Evolutionary conservation across 2,797 vertebrate genomes (phyloP), one percentile per base, ranked within the genome.

Genomic region (Pyrocephalus nanus): DNA sequence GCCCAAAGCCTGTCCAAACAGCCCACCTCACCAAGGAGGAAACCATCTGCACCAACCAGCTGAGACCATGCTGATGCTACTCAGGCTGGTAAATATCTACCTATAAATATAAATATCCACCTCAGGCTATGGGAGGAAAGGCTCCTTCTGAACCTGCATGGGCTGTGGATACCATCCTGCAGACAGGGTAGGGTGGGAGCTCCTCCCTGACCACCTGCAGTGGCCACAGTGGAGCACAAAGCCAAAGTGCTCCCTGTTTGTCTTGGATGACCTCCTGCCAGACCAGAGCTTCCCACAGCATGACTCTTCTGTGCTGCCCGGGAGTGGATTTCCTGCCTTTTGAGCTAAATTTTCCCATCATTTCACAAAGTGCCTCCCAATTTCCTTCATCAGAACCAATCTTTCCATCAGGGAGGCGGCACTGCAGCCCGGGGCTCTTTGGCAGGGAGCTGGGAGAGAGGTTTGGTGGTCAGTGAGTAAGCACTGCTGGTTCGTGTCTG

Each of bases 261-360:
- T 95, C 62, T 96, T 94, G 95, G 91, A 93, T 76, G 91, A 90
- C 91, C 87, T 91, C 40, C 76, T 90, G 70, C 73, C n/a, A 4
- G 51, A 67, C 54, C 55, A 81, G 60, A 30, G 88, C 36, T 76
- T 90, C 92, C 66, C 94, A 61, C 54, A 55, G 79, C 8, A 3
- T 0, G 1, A 72, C 79, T 67, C 55, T 78, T 48, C 73, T 34
- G 43, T 6, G 2, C 66, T 55, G 92, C 60, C 6, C 0, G 1
- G 72, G 79, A 53, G 90, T 0, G 7, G 70, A 84, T 90, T 97
- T 96, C 92, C 95, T 95, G 91, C 64, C 2, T 2, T 94, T 96
- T 94, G 87, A 93, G 95, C 95, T 86, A 48, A 88, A 86, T 90
- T 90, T 70, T 61, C 82, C 82, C 2, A 3, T 58, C 7, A 0